These are phyloP conservation scores for Coregonus clupeaformis DNA, from an alignment of 2,113 vertebrate genomes.

Conservation along the genomic window DNA sequence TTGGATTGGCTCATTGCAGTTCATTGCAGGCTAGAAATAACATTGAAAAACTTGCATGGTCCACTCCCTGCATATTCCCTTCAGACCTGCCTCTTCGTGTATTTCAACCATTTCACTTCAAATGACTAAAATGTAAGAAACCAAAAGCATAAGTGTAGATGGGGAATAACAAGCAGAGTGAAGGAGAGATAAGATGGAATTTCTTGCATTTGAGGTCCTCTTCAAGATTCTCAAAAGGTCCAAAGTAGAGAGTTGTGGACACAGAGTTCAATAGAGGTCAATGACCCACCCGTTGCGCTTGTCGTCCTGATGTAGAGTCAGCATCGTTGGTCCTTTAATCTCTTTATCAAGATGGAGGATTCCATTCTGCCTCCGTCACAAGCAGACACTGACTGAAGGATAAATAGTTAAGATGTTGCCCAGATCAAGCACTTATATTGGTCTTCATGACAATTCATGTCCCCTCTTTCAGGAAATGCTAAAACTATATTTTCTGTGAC, in stretches of 20 bases:
- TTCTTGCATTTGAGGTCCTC: not conserved
- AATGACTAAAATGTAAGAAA: too few relatives aligned
- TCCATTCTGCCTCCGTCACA: not conserved
- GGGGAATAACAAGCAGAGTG: too few relatives aligned
- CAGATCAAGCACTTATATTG: not conserved
- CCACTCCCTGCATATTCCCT: not conserved
- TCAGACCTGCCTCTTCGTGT: not conserved
- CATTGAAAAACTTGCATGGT: not conserved
- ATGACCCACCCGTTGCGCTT: not conserved
- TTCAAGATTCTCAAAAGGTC: not conserved
- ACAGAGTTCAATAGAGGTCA: not conserved
- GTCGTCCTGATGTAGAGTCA: not conserved
- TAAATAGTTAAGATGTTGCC: not conserved
- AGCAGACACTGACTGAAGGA: not conserved
- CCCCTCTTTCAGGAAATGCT: not conserved
- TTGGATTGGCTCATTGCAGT: not conserved
- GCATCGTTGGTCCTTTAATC: not conserved
- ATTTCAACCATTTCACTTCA: not conserved
- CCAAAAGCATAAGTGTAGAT: too few relatives aligned
- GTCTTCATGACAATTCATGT: not conserved
- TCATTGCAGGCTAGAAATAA: not conserved
- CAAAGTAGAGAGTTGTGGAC: not conserved
- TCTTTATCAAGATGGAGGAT: not conserved
- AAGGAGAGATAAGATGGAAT: too few relatives aligned
- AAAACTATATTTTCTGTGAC: too few relatives aligned